A percentile compares a stretch with the other conserved stretches of the same genome.
phyloP scores from a whole-genome alignment of 2,888 invertebrate species.

The Amphipoea lucens region DNA sequence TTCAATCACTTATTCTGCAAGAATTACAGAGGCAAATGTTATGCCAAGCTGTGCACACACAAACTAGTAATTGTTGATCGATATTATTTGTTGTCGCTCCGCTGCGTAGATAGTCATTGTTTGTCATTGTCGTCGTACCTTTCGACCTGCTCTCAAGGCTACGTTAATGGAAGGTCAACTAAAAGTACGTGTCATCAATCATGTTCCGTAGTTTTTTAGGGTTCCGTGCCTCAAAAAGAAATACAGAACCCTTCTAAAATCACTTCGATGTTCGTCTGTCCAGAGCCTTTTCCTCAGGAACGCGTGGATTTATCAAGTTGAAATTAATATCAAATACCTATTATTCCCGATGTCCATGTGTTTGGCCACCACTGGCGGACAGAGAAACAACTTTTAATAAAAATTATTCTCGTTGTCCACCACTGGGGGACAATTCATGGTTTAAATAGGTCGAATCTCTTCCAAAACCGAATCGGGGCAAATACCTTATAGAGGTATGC shows the following conservation, averaged over 20 bases:
- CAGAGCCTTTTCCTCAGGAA: too few relatives aligned
- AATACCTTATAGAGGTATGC: too few relatives aligned
- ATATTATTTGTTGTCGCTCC: constrained; percentile 20
- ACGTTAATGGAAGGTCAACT: constrained; percentile 6
- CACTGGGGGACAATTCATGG: too few relatives aligned
- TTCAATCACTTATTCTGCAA: not conserved
- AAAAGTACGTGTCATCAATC: not conserved
- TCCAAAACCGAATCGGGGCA: too few relatives aligned
- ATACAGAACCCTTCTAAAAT: not conserved
- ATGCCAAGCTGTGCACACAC: not conserved
- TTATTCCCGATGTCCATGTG: too few relatives aligned
- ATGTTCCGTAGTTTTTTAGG: not conserved
- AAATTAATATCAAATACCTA: too few relatives aligned
- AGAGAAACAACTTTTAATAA: too few relatives aligned
- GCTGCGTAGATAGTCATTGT: constrained; percentile 15
- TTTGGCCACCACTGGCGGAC: too few relatives aligned
- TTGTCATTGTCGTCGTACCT: not conserved
- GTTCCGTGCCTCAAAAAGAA: not conserved
- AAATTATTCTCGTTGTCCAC: too few relatives aligned
- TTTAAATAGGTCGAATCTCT: too few relatives aligned
- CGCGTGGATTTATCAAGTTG: too few relatives aligned
- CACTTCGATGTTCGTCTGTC: not conserved
- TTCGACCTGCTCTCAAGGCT: constrained; percentile 25
- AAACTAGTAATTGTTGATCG: constrained; percentile 1
- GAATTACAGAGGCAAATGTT: not conserved